These are phyloP conservation scores for Sebastes vulpes DNA, from an alignment of 2,797 vertebrate species.

Conservation along the genomic window DNA sequence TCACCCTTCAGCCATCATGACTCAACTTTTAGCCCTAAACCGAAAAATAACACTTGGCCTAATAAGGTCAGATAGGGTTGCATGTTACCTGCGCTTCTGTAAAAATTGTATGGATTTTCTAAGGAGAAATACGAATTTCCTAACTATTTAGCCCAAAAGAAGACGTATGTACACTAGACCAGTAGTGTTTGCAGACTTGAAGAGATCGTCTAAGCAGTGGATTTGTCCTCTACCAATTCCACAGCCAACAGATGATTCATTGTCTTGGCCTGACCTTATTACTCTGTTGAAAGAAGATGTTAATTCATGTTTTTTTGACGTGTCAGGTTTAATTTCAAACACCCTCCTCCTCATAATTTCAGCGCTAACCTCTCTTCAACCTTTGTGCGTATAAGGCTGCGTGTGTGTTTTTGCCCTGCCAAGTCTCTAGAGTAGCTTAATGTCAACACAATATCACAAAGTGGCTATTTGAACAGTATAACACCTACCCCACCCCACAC, in stretches of 20 bases:
- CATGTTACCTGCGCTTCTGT: not conserved
- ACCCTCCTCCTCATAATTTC: conserved; percentile 16
- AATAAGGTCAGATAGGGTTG: not conserved
- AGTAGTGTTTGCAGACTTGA: not conserved
- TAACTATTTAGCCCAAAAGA: not conserved
- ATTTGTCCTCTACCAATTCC: conserved; percentile 46
- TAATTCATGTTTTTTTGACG: conserved; percentile 58
- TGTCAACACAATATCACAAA: conserved; percentile 1
- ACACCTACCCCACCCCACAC: not conserved
- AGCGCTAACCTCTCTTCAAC: conserved; percentile 1
- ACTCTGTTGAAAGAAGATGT: conserved; percentile 36
- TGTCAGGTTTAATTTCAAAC: conserved; percentile 55
- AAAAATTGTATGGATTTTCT: not conserved
- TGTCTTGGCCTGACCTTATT: conserved; percentile 45
- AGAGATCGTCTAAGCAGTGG: not conserved
- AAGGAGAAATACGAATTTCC: not conserved
- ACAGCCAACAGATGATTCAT: conserved; percentile 53
- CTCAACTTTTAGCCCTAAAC: conserved; percentile 10
- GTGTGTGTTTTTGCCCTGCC: not conserved
- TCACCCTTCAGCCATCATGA: not conserved
- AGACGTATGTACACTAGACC: not conserved
- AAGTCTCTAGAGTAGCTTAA: not conserved
- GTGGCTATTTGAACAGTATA: not conserved
- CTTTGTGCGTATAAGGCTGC: not conserved
- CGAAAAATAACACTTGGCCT: conserved; percentile 19